Base-by-base conservation (phyloP, 1,140 invertebrate species). In the Lanistes nyassanus region DNA sequence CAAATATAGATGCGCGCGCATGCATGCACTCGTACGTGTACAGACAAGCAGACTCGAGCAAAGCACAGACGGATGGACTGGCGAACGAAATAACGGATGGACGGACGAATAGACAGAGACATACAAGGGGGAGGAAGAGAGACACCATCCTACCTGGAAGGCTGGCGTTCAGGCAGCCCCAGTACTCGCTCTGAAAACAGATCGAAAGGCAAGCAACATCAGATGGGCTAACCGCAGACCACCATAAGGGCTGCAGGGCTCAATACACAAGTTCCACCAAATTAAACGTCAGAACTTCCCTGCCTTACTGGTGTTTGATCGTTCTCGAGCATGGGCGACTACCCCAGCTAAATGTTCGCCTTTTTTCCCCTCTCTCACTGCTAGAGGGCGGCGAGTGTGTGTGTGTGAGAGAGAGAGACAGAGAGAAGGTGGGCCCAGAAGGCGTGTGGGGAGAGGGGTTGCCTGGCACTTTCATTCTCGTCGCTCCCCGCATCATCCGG, bases 111-210 rank as follows among this genome's bases (percentile, higher is more conserved):
- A 67, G 34, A 39, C 65, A 67, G 42, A 67, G 23, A 3, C 0
- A 39, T n/a, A 37, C 16, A 37, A 36, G 65, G 5, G 29, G 9
- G 29, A 26, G n/a, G 6, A 31, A 42, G 16, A n/a, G 36, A 26
- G 3, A n/a, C n/a, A n/a, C 26, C 3, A 23, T 62, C 71, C 42
- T 51, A 74, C 71, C 71, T 64, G 71, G 56, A 23, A 74, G n/a
- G 39, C 71, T 74, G 9, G 62, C 29, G 56, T 74, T 74, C 37
- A 74, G 39, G 34, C 71, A 74, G 23, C 36, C 34, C 71, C 71
- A 74, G 47, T 64, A 74, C 13, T 58, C 29, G 26, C 29, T 47
- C 71, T 74, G 58, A 29, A 69, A 64, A 72, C 42, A 21, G 29
- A 72, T 23, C 5, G 42, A 47, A 47, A 47, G 2, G 19, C 42